Evolutionary conservation across 2,113 vertebrate genomes (phyloP).

Genomic region (Furnarius figulus): DNA sequence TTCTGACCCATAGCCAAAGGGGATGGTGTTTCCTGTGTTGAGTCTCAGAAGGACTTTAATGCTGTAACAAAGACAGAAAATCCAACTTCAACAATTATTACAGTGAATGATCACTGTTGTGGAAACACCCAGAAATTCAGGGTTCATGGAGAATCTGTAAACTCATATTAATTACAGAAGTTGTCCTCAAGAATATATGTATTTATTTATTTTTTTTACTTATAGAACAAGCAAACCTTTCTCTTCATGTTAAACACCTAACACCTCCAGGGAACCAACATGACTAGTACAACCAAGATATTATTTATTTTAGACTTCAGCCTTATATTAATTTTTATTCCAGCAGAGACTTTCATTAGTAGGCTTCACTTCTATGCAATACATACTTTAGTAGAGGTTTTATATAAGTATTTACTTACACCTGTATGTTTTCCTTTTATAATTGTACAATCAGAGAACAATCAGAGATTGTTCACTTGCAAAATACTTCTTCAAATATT

Average conservation of each 20-base stretch:
- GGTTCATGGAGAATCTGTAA: not conserved
- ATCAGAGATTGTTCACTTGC: not conserved
- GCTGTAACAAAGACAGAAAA: not conserved
- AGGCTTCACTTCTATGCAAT: not conserved
- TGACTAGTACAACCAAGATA: not conserved
- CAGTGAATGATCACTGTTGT: not conserved
- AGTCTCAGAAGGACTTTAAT: not conserved
- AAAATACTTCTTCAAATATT: not conserved
- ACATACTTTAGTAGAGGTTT: not conserved
- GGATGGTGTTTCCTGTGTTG: rapidly evolving
- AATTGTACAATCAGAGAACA: not conserved
- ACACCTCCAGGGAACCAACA: not conserved
- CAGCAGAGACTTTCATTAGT: not conserved
- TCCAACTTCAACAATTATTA: not conserved
- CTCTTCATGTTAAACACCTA: not conserved
- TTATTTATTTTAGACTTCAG: not conserved
- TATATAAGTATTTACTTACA: not conserved
- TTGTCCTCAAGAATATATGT: not conserved
- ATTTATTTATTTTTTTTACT: not conserved
- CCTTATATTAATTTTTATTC: not conserved
- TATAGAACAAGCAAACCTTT: rapidly evolving
- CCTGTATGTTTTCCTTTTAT: not conserved
- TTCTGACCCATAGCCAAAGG: not conserved
- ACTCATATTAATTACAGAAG: not conserved
- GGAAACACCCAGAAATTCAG: not conserved